Percentiles rank a stretch among this genome's conserved stretches.
Conservation (phyloP, 2,113 vertebrate genomes). For the Eonycteris spelaea region DNA sequence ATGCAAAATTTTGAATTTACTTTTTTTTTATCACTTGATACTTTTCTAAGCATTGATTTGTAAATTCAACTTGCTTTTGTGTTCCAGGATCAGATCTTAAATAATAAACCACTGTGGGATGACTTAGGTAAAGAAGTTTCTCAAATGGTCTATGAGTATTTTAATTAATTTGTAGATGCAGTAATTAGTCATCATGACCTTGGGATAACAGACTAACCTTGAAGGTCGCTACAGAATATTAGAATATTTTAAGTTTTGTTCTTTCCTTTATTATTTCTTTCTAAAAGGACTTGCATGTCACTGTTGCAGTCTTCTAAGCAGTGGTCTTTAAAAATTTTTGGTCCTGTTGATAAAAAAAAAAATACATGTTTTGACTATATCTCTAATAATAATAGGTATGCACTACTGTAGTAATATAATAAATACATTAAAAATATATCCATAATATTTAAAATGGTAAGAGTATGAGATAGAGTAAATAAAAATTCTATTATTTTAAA, state of each 20-base stretch:
- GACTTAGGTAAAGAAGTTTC: neutral
- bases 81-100: neutral
- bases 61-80: neutral
- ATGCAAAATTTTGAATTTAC: neutral
- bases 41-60: neutral
- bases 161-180: neutral
- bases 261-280: neutral
- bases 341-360: neutral
- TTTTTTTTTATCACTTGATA: neutral
- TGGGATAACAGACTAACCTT: neutral
- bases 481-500: neutral
- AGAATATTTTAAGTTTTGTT: neutral
- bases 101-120: neutral
- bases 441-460: neutral
- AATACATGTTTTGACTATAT: neutral
- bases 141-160: neutral
- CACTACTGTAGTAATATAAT: neutral
- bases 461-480: neutral
- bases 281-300: neutral
- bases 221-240: neutral
- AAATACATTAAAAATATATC: neutral
- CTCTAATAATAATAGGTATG: neutral
- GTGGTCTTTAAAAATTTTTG: neutral
- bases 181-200: conserved; percentile 21
- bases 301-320: neutral